A percentile compares a stretch with the other conserved stretches of the same genome.
Evolutionary conservation across 2,888 invertebrate species (phyloP).

Genomic region (Mimachlamys varia): DNA sequence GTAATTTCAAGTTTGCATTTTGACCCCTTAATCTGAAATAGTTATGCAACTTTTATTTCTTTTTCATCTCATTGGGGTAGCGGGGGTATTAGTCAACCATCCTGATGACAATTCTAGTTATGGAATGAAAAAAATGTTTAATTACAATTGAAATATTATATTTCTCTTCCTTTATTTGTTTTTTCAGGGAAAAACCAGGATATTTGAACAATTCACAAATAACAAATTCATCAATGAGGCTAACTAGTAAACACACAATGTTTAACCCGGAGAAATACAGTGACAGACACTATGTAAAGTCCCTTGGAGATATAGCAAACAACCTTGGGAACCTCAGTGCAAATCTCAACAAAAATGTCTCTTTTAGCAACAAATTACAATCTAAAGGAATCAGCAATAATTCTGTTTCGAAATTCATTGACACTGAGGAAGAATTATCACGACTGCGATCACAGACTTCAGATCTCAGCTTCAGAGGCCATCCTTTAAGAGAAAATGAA

Average conservation of each 20-base stretch:
- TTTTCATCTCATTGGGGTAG: no score
- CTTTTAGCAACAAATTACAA: constrained; percentile 23
- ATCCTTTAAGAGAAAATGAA: background rate
- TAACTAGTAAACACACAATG: constrained; percentile 57
- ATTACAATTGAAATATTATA: no score
- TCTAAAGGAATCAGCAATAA: constrained; percentile 8
- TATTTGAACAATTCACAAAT: constrained; percentile 60
- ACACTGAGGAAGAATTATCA: constrained; percentile 3
- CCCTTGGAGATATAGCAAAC: constrained; percentile 59
- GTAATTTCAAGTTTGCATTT: no score
- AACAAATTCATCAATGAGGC: constrained; percentile 61
- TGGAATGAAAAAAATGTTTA: background rate
- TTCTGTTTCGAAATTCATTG: background rate
- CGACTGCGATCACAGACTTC: constrained; percentile 3
- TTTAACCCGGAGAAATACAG: constrained; percentile 60
- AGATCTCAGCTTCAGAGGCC: background rate
- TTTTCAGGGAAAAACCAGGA: constrained; percentile 61
- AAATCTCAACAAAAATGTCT: constrained; percentile 54
- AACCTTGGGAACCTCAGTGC: constrained; percentile 60
- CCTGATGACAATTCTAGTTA: background rate
- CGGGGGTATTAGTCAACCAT: no score
- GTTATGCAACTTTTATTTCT: no score
- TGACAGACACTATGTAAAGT: constrained; percentile 56
- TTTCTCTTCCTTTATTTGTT: no score
- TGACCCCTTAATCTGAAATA: no score